Conservation (phyloP, 2,797 vertebrate species). For the Arctocebus calabarensis region DNA sequence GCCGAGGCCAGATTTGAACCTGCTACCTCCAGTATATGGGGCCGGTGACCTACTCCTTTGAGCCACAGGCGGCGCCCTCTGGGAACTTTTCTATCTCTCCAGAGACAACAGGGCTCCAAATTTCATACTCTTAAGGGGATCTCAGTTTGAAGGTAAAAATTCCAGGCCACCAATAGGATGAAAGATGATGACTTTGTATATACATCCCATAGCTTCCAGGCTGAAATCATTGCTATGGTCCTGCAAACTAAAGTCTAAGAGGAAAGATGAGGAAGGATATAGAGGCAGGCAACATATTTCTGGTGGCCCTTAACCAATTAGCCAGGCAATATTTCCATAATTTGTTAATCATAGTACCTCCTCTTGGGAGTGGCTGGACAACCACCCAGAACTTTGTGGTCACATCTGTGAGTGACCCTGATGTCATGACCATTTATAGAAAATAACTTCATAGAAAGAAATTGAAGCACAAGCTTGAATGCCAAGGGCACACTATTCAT, state of each 20-base stretch:
- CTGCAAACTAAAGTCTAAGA: background rate
- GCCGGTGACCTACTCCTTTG: too few relatives aligned
- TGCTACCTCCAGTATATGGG: too few relatives aligned
- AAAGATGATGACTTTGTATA: background rate
- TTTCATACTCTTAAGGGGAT: background rate
- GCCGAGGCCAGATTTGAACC: too few relatives aligned
- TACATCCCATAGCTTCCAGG: background rate
- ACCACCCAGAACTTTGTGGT: background rate
- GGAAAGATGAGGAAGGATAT: too few relatives aligned
- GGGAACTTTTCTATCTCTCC: background rate
- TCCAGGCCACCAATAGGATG: background rate
- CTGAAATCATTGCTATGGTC: background rate
- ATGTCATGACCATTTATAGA: background rate
- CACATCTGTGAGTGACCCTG: background rate
- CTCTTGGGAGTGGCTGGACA: background rate
- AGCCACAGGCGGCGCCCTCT: too few relatives aligned
- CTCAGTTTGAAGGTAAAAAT: constrained; percentile 41
- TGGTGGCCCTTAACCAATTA: background rate
- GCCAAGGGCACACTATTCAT: background rate
- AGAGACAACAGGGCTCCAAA: background rate
- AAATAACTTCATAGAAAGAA: background rate
- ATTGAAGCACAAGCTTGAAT: background rate
- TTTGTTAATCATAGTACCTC: background rate
- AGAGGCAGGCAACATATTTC: too few relatives aligned
- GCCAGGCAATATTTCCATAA: background rate